Percentiles rank a stretch among this genome's conserved stretches.
Evolutionary conservation across 2,888 invertebrate genomes (phyloP).

Genomic region (Macaria liturata): DNA sequence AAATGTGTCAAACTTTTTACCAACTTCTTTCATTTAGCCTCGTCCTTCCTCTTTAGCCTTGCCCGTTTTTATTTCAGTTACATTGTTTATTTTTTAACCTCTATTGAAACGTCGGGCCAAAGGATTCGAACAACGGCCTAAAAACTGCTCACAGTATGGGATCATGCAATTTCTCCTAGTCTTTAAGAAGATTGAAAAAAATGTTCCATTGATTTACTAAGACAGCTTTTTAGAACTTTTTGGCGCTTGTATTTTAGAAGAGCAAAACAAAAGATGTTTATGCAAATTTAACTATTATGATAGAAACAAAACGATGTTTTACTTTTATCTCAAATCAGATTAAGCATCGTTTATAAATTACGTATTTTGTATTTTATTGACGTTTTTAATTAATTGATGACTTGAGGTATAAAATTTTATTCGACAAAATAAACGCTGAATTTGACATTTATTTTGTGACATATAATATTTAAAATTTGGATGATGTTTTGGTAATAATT

Average conservation of each 20-base stretch:
- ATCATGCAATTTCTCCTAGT: constrained; percentile 65
- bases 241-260: constrained; percentile 13
- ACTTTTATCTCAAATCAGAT: background rate
- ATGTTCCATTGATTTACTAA: constrained; percentile 2
- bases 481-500: too few relatives aligned
- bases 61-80: constrained; percentile 64
- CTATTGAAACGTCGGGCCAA: constrained; percentile 73
- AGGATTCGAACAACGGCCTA: constrained; percentile 61
- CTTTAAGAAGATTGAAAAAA: constrained; percentile 36
- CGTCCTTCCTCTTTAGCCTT: constrained; percentile 77
- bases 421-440: too few relatives aligned
- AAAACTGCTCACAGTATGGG: constrained; percentile 62
- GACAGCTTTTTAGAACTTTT: constrained; percentile 22
- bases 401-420: background rate
- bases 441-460: too few relatives aligned
- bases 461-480: too few relatives aligned
- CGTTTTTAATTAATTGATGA: constrained; percentile 9
- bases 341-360: background rate
- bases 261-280: constrained; percentile 20
- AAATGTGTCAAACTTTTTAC: constrained; percentile 83
- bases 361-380: constrained; percentile 1
- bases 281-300: constrained; percentile 12
- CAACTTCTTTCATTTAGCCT: constrained; percentile 80
- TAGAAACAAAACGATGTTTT: constrained; percentile 5
- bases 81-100: constrained; percentile 78